These are phyloP conservation scores for Buphagus erythrorhynchus DNA, from an alignment of 2,797 vertebrate species.

Conservation along the genomic window DNA sequence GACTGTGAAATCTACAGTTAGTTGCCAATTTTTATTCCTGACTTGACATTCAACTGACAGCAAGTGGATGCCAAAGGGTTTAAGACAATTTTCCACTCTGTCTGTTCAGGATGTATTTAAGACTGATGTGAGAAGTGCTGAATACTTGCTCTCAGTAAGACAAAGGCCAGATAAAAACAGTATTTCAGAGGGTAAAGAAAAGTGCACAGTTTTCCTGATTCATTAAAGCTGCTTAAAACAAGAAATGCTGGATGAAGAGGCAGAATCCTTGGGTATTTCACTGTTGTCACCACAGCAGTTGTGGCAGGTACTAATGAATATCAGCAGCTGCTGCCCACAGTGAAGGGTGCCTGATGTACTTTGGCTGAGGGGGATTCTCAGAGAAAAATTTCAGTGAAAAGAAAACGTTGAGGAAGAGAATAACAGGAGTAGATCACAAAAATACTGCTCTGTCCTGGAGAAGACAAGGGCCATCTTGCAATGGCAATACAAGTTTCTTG, in stretches of 20 bases:
- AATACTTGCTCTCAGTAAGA: not conserved
- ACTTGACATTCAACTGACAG: constrained; percentile 56
- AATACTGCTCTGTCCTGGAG: not conserved
- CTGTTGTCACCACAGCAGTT: not conserved
- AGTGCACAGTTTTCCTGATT: not conserved
- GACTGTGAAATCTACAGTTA: constrained; percentile 43
- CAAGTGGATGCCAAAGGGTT: constrained; percentile 57
- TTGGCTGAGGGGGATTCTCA: not conserved
- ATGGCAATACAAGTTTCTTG: not conserved
- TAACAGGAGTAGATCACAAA: not conserved
- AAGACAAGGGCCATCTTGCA: not conserved
- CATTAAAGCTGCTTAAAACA: not conserved
- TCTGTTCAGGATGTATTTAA: constrained; percentile 37
- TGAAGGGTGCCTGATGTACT: not conserved
- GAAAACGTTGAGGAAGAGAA: not conserved
- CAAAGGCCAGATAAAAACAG: not conserved
- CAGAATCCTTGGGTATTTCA: not conserved
- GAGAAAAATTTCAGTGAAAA: not conserved
- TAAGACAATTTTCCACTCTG: constrained; percentile 61
- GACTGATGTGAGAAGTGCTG: not conserved
- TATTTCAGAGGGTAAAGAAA: not conserved
- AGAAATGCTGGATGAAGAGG: not conserved
- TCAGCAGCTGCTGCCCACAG: not conserved
- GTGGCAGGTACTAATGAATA: not conserved
- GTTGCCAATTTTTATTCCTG: constrained; percentile 57